Conservation (phyloP, 2,888 invertebrate species). For the Tromatobia lineatoria region DNA sequence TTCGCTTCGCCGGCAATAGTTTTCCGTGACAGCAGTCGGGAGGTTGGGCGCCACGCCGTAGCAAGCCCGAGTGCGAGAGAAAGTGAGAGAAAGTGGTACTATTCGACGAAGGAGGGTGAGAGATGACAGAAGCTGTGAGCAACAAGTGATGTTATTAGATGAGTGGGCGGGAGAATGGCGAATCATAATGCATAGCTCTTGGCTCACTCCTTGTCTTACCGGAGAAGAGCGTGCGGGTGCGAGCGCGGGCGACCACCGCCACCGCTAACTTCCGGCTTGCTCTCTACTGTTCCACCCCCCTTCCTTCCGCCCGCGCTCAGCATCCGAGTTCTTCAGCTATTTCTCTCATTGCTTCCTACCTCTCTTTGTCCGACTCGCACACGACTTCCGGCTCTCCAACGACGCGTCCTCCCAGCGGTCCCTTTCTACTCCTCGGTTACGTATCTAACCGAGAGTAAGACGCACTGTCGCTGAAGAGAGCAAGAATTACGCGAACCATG, state of each 20-base stretch:
- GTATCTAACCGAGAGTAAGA: slow-evolving; percentile 38
- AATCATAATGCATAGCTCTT: slow-evolving; percentile 85
- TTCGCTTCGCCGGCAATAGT: slow-evolving; percentile 61
- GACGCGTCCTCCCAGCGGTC: slow-evolving; percentile 33
- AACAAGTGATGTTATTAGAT: slow-evolving; percentile 85
- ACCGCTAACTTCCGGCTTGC: slow-evolving; percentile 66
- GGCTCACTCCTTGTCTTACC: slow-evolving; percentile 79
- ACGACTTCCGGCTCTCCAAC: slow-evolving; percentile 42
- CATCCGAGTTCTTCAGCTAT: slow-evolving; percentile 26
- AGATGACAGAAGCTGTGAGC: slow-evolving; percentile 73
- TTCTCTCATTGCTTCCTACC: slow-evolving; percentile 58
- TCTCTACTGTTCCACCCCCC: slow-evolving; percentile 47
- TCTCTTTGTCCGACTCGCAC: slow-evolving; percentile 52
- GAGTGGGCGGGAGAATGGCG: slow-evolving; percentile 77
- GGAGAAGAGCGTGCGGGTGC: slow-evolving; percentile 30
- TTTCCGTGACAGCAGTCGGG: slow-evolving; percentile 47
- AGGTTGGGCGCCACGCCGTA: slow-evolving; percentile 42
- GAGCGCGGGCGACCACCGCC: slow-evolving; percentile 54
- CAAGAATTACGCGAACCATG: slow-evolving; percentile 5
- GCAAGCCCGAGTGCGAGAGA: slow-evolving; percentile 6
- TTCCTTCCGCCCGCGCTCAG: not conserved
- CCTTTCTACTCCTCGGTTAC: slow-evolving; percentile 25
- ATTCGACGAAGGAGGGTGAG: slow-evolving; percentile 46
- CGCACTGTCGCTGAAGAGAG: slow-evolving; percentile 23
- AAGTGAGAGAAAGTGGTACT: slow-evolving; percentile 52